Evolutionary conservation across 2,888 invertebrate genomes (phyloP).

Genomic region (Pelosia muscerda): DNA sequence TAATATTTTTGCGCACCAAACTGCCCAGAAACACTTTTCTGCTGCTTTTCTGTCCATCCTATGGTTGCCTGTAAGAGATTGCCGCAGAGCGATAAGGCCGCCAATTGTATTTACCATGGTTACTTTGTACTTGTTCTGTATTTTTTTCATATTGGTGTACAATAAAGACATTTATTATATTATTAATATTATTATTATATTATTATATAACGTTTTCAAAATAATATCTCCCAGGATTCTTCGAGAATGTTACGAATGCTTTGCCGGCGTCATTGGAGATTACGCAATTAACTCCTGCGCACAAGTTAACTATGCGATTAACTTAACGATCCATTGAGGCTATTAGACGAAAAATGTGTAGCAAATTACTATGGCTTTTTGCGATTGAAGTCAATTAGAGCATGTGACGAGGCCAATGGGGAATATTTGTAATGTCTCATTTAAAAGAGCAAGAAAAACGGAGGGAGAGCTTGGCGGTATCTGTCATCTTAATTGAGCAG

Average conservation of each 20-base stretch:
- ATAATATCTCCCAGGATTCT: conserved; percentile 58
- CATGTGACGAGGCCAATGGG: conserved; percentile 34
- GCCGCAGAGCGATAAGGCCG: no score
- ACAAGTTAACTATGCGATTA: conserved; percentile 52
- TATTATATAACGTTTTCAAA: conserved; percentile 27
- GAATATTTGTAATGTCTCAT: conserved; percentile 31
- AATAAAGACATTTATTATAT: no score
- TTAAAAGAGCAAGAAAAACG: conserved; percentile 18
- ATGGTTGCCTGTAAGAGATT: no score
- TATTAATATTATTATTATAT: no score
- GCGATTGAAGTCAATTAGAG: conserved; percentile 45
- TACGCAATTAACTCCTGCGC: conserved; percentile 71
- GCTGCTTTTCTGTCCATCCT: no score
- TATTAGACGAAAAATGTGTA: conserved; percentile 76
- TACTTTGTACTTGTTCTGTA: no score
- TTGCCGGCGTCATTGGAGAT: conserved; percentile 68
- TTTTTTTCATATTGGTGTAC: no score
- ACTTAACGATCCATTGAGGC: conserved; percentile 69
- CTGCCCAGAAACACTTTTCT: no score
- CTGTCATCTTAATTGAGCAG: no score
- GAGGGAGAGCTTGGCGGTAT: no score
- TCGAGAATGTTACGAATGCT: conserved; percentile 59
- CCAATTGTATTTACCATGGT: no score
- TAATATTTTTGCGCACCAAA: no score
- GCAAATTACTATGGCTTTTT: conserved; percentile 60